Conservation (phyloP, 2,888 invertebrate genomes). For the Mylabris sibirica region DNA sequence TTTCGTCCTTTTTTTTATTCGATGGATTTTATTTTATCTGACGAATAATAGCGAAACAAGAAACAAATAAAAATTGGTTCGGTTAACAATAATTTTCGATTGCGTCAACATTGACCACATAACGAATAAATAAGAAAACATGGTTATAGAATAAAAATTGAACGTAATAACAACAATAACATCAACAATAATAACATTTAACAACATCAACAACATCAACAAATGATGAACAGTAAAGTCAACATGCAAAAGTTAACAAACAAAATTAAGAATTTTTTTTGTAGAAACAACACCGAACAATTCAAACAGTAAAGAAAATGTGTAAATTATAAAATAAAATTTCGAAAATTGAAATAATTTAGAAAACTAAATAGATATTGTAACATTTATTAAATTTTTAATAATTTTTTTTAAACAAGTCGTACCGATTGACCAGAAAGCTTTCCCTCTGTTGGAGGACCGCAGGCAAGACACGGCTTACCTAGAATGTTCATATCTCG, state of each 20-base stretch:
- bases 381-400: conserved; percentile 17
- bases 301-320: conserved; percentile 48
- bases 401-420: conserved; percentile 49
- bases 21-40: neutral
- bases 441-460: conserved; percentile 42
- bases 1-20: neutral
- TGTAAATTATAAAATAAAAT: neutral
- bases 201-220: conserved; percentile 12
- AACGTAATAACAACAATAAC: neutral
- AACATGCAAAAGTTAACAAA: conserved; percentile 30
- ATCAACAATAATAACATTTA: conserved; percentile 12
- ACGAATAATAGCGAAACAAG: neutral
- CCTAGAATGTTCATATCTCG: conserved; percentile 64
- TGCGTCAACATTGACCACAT: neutral
- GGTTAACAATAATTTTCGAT: neutral
- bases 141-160: neutral
- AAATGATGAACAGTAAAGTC: conserved; percentile 13
- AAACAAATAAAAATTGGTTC: neutral
- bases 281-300: conserved; percentile 40
- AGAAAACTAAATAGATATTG: no score
- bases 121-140: neutral
- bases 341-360: neutral
- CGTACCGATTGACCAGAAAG: conserved; percentile 56
- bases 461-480: conserved; percentile 56
- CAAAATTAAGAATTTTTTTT: conserved; percentile 31